phyloP scores from a whole-genome alignment of 2,797 vertebrate genomes.

The Cuculus canorus region DNA sequence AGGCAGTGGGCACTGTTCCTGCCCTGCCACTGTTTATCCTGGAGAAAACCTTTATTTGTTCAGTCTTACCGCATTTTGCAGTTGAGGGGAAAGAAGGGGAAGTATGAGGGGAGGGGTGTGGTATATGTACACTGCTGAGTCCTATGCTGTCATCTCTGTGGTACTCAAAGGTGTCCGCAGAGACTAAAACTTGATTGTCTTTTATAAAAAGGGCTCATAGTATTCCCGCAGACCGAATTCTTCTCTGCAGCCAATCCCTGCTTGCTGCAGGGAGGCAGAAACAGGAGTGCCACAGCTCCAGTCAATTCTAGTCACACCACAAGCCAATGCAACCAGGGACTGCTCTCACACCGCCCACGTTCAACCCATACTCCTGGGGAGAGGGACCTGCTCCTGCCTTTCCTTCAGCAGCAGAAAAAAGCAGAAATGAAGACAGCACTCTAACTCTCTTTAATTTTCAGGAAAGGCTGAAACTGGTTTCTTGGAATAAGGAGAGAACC shows the following conservation, averaged over 20 bases:
- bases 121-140: fast-evolving
- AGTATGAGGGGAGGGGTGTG: not conserved
- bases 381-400: not conserved
- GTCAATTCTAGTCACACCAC: not conserved
- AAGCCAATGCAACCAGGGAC: not conserved
- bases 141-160: not conserved
- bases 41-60: not conserved
- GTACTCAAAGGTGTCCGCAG: not conserved
- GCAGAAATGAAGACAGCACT: not conserved
- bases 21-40: fast-evolving
- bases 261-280: not conserved
- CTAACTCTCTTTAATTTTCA: not conserved
- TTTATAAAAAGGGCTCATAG: not conserved
- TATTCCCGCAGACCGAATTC: not conserved
- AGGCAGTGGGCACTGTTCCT: not conserved
- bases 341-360: not conserved
- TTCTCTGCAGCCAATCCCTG: not conserved
- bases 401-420: not conserved
- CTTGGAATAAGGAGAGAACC: not conserved
- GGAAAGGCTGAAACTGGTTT: not conserved
- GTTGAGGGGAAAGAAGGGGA: not conserved
- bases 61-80: not conserved
- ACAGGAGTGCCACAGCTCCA: fast-evolving
- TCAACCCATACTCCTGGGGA: not conserved
- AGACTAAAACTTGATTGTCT: not conserved